Conservation (phyloP, 2,797 vertebrate genomes). For the Spondyliosoma cantharus region DNA sequence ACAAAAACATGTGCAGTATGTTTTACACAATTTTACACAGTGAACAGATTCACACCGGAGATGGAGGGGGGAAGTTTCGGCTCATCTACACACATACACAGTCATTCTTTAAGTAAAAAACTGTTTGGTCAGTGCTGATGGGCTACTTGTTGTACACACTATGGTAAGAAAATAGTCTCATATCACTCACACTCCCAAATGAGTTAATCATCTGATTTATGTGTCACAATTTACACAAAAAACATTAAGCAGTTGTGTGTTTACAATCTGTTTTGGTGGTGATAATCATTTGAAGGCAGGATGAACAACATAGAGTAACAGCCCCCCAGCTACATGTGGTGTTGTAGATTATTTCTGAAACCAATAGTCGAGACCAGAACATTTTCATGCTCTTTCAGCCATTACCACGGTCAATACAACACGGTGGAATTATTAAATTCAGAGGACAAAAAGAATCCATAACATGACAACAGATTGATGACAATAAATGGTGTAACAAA, state of each 20-base stretch:
- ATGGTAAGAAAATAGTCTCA: slow-evolving; percentile 19
- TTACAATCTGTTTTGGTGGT: slow-evolving; percentile 46
- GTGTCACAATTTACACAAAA: slow-evolving; percentile 27
- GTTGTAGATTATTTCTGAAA: slow-evolving; percentile 19
- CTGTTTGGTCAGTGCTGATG: slow-evolving; percentile 19
- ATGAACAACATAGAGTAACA: slow-evolving; percentile 27
- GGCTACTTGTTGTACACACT: slow-evolving; percentile 13
- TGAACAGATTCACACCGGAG: background rate
- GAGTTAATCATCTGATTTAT: slow-evolving; percentile 40
- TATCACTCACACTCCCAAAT: slow-evolving; percentile 17
- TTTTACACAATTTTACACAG: background rate
- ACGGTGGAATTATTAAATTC: slow-evolving; percentile 36
- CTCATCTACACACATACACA: slow-evolving; percentile 10
- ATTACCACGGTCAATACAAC: slow-evolving; percentile 6
- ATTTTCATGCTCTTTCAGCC: slow-evolving; percentile 24
- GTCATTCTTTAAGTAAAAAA: slow-evolving; percentile 32
- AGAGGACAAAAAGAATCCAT: slow-evolving; percentile 33
- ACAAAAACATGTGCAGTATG: background rate
- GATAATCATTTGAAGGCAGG: slow-evolving; percentile 35
- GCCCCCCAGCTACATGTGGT: slow-evolving; percentile 13
- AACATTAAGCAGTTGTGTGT: slow-evolving; percentile 22
- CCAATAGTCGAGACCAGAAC: slow-evolving; percentile 8
- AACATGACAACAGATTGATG: slow-evolving; percentile 35
- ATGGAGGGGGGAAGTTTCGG: slow-evolving; percentile 12
- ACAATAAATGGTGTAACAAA: slow-evolving; percentile 21